Conservation (phyloP, 2,888 invertebrate genomes). For the Slavum lentiscoides region DNA sequence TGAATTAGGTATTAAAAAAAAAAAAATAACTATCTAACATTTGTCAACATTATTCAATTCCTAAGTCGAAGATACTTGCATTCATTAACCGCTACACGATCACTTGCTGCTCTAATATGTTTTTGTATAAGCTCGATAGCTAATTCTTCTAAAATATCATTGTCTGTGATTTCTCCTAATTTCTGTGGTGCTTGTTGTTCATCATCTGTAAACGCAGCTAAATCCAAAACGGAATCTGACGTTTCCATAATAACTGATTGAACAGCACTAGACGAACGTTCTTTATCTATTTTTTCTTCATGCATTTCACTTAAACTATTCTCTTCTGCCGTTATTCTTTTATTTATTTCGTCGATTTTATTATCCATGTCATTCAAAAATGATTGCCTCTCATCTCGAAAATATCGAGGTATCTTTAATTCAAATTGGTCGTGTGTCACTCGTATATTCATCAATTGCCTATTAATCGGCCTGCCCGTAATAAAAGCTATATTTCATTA, state of each 20-base stretch:
- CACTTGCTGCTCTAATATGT: slow-evolving; percentile 25
- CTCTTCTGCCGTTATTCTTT: background rate
- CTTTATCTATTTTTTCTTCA: background rate
- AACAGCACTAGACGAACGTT: background rate
- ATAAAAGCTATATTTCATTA: background rate
- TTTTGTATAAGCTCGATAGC: slow-evolving; percentile 13
- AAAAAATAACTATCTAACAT: background rate
- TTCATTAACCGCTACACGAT: slow-evolving; percentile 21
- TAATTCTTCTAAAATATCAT: background rate
- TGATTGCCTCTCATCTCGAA: slow-evolving; percentile 8
- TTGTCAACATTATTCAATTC: background rate
- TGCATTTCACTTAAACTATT: background rate
- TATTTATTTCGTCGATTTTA: slow-evolving; percentile 17
- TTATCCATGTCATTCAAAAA: slow-evolving; percentile 1
- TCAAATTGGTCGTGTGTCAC: slow-evolving; percentile 24
- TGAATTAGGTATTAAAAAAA: slow-evolving; percentile 2
- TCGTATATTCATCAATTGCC: background rate
- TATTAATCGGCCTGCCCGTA: slow-evolving; percentile 17
- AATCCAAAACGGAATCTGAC: background rate
- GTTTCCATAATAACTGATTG: background rate
- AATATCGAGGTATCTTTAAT: slow-evolving; percentile 26
- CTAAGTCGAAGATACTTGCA: background rate
- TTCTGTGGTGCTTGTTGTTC: background rate
- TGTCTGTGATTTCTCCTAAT: background rate
- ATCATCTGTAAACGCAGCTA: background rate